A percentile compares a stretch with the other conserved stretches of the same genome.
Conservation (phyloP, 1,140 invertebrate genomes). For the Aphidius gifuensis region DNA sequence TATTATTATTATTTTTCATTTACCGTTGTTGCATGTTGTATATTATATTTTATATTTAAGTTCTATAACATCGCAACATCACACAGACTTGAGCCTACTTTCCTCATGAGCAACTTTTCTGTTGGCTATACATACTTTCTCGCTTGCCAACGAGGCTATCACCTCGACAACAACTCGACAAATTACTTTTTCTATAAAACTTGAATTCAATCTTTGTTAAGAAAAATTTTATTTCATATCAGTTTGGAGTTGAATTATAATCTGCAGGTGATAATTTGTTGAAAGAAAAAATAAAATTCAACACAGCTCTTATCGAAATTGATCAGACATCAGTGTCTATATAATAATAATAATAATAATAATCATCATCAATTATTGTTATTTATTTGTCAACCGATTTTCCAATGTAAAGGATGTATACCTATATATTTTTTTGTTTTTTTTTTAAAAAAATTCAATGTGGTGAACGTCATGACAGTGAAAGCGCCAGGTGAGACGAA, state of each 20-base stretch:
- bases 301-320: too few relatives aligned
- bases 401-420: too few relatives aligned
- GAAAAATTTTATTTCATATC: neutral
- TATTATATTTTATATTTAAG: neutral
- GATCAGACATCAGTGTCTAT: too few relatives aligned
- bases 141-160: too few relatives aligned
- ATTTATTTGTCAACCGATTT: too few relatives aligned
- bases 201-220: neutral
- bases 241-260: neutral
- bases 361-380: neutral
- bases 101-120: constrained; percentile 2
- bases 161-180: neutral
- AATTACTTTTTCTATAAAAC: neutral
- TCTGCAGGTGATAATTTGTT: neutral
- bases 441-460: neutral
- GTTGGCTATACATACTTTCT: too few relatives aligned
- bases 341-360: too few relatives aligned
- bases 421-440: constrained; percentile 2
- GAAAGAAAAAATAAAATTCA: neutral
- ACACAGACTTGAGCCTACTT: neutral
- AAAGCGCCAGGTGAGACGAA: constrained; percentile 20
- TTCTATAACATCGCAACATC: neutral
- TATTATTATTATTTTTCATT: neutral
- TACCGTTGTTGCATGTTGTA: neutral
- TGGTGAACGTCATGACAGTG: constrained; percentile 11